Evolutionary conservation across 35 echinoderm and acorn worm species (phyloP).

Genomic region (Ptychodera flava): DNA sequence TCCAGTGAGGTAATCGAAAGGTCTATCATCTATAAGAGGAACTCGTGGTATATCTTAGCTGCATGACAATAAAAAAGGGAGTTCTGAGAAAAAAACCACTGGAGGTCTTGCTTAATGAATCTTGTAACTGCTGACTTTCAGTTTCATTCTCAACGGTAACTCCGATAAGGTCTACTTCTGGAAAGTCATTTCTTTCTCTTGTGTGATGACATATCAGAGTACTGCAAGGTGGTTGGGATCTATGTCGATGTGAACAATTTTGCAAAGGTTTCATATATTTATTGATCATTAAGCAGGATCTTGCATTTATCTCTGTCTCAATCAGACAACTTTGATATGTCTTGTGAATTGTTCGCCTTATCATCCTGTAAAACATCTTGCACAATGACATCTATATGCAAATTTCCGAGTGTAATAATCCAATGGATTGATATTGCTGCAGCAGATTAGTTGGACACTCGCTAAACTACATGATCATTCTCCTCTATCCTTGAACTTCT

Average conservation of each 20-base stretch:
- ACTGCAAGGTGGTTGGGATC: neutral
- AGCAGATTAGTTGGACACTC: no score
- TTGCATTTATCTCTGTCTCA: no score
- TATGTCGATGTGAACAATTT: neutral
- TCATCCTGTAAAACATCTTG: no score
- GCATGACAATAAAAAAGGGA: neutral
- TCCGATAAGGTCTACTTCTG: neutral
- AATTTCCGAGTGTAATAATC: no score
- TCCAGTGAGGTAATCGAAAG: constrained; percentile 14
- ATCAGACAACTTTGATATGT: no score
- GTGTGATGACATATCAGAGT: neutral
- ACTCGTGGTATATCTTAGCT: neutral
- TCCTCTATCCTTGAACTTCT: no score
- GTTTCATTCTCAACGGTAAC: neutral
- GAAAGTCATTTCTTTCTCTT: neutral
- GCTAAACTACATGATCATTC: no score
- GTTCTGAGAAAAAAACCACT: constrained; percentile 9
- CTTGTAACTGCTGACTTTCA: neutral
- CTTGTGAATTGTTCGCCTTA: no score
- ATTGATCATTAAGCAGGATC: no score
- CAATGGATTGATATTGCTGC: no score
- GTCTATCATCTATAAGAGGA: neutral
- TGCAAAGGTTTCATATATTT: neutral
- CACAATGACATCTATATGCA: no score
- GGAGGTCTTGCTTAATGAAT: neutral